A percentile compares a stretch with the other conserved stretches of the same genome.
Conservation (phyloP, 2,888 invertebrate genomes). For the Ornithoptera priamus region DNA sequence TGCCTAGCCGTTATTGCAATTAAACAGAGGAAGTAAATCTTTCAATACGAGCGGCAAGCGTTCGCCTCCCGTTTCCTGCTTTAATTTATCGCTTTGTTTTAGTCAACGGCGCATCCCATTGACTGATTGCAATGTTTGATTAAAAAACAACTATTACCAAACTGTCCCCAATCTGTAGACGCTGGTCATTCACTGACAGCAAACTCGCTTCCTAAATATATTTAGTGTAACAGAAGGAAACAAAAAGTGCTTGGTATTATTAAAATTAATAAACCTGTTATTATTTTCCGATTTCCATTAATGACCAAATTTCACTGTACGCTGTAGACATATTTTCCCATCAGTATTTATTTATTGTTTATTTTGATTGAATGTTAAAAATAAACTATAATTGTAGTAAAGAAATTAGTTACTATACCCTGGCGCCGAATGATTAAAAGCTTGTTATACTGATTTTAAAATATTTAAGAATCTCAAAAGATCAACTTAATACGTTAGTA, state of each 20-base stretch:
- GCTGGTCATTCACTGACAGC: neutral
- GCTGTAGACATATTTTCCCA: too few relatives aligned
- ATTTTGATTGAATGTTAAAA: too few relatives aligned
- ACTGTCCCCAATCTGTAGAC: constrained; percentile 1
- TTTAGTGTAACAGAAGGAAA: neutral
- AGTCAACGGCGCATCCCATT: constrained; percentile 74
- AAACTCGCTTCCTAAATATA: neutral
- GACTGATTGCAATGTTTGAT: constrained; percentile 77
- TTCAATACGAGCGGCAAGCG: constrained; percentile 76
- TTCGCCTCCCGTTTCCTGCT: constrained; percentile 74
- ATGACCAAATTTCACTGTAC: neutral
- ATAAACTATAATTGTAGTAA: too few relatives aligned
- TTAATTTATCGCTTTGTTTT: constrained; percentile 80
- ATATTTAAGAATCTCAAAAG: too few relatives aligned
- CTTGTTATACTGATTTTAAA: too few relatives aligned
- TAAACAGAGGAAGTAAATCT: constrained; percentile 81
- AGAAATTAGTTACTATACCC: too few relatives aligned
- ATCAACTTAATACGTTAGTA: too few relatives aligned
- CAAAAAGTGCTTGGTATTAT: neutral
- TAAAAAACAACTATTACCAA: constrained; percentile 54
- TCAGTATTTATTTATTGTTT: too few relatives aligned
- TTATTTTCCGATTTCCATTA: neutral
- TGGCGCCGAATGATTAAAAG: too few relatives aligned
- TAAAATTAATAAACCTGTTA: neutral
- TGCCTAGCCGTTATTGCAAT: constrained; percentile 81